Base-by-base conservation (phyloP, 2,888 invertebrate species). In the Boloria selene region DNA sequence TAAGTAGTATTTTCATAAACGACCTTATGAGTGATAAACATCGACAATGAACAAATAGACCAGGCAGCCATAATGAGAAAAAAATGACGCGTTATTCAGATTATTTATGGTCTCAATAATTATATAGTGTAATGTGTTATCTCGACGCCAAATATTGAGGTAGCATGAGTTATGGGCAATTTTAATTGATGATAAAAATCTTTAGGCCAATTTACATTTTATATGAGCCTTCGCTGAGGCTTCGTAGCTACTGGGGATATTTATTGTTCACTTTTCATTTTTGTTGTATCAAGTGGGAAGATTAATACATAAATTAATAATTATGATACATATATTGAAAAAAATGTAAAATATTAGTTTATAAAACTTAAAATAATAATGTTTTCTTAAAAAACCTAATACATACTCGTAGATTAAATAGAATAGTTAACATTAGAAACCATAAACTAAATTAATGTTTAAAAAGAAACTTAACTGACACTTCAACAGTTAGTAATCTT, bases 21-120 rank as follows among this genome's bases (percentile, higher is more conserved):
- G 31, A 18, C 22, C 55, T 58, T 47, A 55, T 58, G 42, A 45
- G n/a, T 60, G 70, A 66, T 67, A 71, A 67, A 64, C 63, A 71
- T 70, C 66, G 53, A 63, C 69, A 67, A 62, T 61, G 50, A 63
- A 68, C 60, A 68, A 67, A 68, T 68, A 68, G 67, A 70, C 60
- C 59, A 65, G 69, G 69, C 61, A 56, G 14, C 49, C 55, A 59
- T 64, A 75, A 73, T 70, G 74, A 78, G 73, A 73, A 73, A 74
- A 61, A 75, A 75, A 74, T 69, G 74, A 74, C 74, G 72, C 69
- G 72, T 80, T 75, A 75, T 79, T 76, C 73, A 66, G 67, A 67
- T 77, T 76, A 80, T 80, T 80, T 81, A 82, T 80, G 79, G 73
- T 56, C 63, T 64, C 64, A 70, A 73, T 80, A 80, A 81, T 80